Base-by-base conservation (phyloP, 2,113 vertebrate species). In the Lates calcarifer region DNA sequence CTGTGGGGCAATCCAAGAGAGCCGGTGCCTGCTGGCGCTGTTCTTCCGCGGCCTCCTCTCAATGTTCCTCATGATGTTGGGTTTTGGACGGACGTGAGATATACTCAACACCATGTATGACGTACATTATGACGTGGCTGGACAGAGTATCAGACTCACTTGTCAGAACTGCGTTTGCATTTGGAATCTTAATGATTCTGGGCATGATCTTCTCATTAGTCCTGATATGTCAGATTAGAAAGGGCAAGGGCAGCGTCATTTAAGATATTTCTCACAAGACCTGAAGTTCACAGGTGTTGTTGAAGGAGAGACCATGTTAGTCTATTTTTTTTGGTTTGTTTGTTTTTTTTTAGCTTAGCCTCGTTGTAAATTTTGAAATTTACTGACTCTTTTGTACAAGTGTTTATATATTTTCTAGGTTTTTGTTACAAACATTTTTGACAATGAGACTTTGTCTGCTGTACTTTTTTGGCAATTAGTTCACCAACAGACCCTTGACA, bases 1-100 rank as follows among this genome's bases (percentile, higher is more conserved):
- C 45, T 78, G 29, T 14, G 82, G 72, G 24, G 49, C 57, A 0
- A 12, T 57, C 20, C 4, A 3, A 17, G 39, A 83, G 68, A 74
- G 0, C 62, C 24, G 31, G 29, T 81, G 73, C 67, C 29, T 60
- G 45, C 85, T 89, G 57, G 28, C 7, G 6, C 11, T 72, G 11
- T 83, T 85, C 62, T 75, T 86, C 56, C 8, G 39, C 43, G 74
- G 74, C n/a, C 57, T 88, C 14, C 13, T 76, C 14, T 5, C 0
- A 0, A 28, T 76, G 61, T 57, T 83, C 24, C 2, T 83, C 74
- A 13, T 81, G 8, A 35, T 8, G 8, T 4, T 8, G 33, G 33
- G 20, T 1, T 6, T 0, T 85, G 69, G 79, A 68, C 0, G 20
- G 35, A n/a, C 55, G 41, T 1, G 8, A 60, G 57, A 18, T 80